Base-by-base conservation (phyloP, 2,113 vertebrate genomes). In the Ciconia maguari region DNA sequence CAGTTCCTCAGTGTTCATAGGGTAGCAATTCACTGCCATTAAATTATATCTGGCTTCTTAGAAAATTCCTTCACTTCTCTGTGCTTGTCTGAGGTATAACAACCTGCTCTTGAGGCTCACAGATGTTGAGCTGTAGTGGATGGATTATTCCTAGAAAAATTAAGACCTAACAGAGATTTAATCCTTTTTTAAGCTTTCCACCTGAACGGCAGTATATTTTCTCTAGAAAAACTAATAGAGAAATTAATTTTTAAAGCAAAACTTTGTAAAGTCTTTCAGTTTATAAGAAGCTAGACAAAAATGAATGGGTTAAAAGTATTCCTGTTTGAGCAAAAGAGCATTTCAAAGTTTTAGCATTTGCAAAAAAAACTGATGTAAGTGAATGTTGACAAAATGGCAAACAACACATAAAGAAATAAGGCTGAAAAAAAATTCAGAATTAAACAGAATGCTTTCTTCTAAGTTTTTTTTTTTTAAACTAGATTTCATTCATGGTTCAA, bases 41-140 rank as follows among this genome's bases (percentile, higher is more conserved):
- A 94, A 93, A 95, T 93, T 88, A 46, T 91, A 80, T 55, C 89
- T 77, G 58, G 34, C 75, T 94, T 93, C 78, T 87, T 87, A 74
- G 71, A 93, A 96, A 93, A 96, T 80, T 76, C 76, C 60, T 91
- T 95, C 66, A 64, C 32, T 97, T 96, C 78, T 80, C 42, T 83
- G 27, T 60, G 25, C 58, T 71, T 86, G n/a, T 80, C 78, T 91
- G 78, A 93, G 81, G 5, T 66, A 79, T 89, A 78, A 91, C 36
- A 93, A 70, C 64, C 79, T 86, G 62, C 68, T 93, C 88, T 83
- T 34, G 68, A 93, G 60, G 51, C 24, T 92, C 7, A 1, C 46
- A 86, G 79, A 83, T 83, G 62, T 81, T 75, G 79, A 86, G 29
- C 26, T 58, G 29, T 34, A 70, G 51, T 72, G 38, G 41, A 36